Conservation (phyloP, 2,113 vertebrate genomes). For the Melospiza georgiana region DNA sequence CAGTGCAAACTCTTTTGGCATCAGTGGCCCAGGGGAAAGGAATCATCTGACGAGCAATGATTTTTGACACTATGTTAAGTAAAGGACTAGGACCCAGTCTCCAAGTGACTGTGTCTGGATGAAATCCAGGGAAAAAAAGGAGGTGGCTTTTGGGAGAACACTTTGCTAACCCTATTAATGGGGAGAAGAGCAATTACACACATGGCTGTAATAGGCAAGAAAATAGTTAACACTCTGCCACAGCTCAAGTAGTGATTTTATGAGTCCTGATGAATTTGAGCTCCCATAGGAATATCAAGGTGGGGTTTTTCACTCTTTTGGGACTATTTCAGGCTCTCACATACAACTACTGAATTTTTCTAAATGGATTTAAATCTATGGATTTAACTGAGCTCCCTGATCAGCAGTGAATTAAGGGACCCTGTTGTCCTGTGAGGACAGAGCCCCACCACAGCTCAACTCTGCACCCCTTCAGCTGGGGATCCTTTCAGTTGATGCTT, state of each 20-base stretch:
- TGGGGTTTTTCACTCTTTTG: background rate
- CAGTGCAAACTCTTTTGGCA: background rate
- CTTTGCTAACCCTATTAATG: background rate
- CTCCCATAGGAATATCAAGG: background rate
- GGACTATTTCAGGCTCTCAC: background rate
- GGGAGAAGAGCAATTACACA: background rate
- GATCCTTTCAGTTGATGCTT: background rate
- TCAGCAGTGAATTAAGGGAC: background rate
- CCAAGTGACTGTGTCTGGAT: background rate
- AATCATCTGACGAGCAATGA: background rate
- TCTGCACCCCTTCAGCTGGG: background rate
- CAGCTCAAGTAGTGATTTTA: background rate
- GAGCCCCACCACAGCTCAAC: background rate
- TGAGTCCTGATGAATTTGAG: background rate
- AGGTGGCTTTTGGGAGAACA: background rate
- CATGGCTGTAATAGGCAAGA: background rate
- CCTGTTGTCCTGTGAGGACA: background rate
- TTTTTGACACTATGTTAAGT: background rate
- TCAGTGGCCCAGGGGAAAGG: background rate
- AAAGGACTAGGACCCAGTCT: background rate
- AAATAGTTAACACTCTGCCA: conserved; percentile 8
- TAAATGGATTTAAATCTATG: background rate
- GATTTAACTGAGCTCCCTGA: background rate
- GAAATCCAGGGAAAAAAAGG: background rate
- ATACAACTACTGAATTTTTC: background rate